These are phyloP conservation scores for Contarinia nasturtii DNA, from an alignment of 1,140 invertebrate genomes.

Conservation along the genomic window DNA sequence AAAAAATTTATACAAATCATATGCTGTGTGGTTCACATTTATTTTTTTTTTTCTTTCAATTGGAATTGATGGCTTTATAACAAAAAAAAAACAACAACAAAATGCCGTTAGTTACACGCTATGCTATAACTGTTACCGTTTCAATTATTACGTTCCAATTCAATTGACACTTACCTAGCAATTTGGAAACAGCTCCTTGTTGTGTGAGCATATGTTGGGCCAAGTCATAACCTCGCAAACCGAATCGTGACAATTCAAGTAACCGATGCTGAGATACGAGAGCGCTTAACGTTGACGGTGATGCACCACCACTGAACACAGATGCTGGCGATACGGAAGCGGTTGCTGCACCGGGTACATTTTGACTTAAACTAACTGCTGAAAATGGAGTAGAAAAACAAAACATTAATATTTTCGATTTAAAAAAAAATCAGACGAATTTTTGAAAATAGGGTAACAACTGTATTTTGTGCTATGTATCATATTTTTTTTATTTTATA, in stretches of 20 bases:
- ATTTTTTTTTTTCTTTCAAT: too few species aligned
- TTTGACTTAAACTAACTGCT: too few species aligned
- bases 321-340: conserved; percentile 22
- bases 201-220: conserved; percentile 73
- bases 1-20: too few species aligned
- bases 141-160: neutral
- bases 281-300: conserved; percentile 38
- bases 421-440: neutral
- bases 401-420: neutral
- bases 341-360: conserved; percentile 12
- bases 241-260: conserved; percentile 63
- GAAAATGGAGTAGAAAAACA: neutral
- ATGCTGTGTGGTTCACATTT: too few species aligned
- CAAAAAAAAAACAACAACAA: too few species aligned
- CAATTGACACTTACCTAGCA: conserved; percentile 45
- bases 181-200: conserved; percentile 79
- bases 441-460: too few species aligned
- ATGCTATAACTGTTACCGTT: too few species aligned
- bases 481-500: too few species aligned
- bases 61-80: too few species aligned
- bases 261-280: conserved; percentile 52
- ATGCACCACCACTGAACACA: conserved; percentile 26
- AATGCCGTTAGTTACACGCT: neutral
- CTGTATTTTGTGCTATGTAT: too few species aligned
- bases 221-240: conserved; percentile 70